Evolutionary conservation across 64 coral and sea anemone species (phyloP).

Genomic region (Stichodactyla helianthus): DNA sequence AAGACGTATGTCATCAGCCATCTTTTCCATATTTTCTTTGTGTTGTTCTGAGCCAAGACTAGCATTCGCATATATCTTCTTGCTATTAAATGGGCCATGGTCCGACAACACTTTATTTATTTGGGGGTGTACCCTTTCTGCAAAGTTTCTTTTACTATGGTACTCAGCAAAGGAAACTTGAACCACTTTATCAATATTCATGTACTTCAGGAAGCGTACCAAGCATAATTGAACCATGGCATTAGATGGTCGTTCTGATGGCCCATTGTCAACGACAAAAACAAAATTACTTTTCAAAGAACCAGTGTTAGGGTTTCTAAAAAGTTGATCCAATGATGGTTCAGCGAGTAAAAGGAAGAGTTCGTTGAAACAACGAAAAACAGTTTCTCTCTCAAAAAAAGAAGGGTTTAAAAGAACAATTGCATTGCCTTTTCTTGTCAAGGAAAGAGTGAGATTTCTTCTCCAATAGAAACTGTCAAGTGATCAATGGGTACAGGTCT

Average conservation of each 20-base stretch:
- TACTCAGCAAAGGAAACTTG: slow-evolving; percentile 41
- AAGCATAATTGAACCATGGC: slow-evolving; percentile 34
- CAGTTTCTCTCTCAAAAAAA: too few species aligned
- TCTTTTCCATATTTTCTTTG: slow-evolving; percentile 28
- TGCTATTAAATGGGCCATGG: slow-evolving; percentile 42
- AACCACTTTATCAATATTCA: slow-evolving; percentile 22
- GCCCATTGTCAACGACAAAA: slow-evolving; percentile 55
- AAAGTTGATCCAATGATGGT: slow-evolving; percentile 15
- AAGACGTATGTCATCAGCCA: not conserved
- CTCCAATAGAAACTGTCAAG: too few species aligned
- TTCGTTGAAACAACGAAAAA: slow-evolving; percentile 27
- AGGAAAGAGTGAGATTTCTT: too few species aligned
- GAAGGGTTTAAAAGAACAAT: too few species aligned
- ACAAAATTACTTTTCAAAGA: slow-evolving; percentile 8
- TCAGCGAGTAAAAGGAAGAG: slow-evolving; percentile 18
- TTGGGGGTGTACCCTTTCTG: slow-evolving; percentile 49
- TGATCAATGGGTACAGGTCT: too few species aligned
- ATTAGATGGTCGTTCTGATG: slow-evolving; percentile 43
- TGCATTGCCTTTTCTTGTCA: too few species aligned
- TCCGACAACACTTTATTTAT: slow-evolving; percentile 35
- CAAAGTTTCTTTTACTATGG: slow-evolving; percentile 50
- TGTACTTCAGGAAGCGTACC: slow-evolving; percentile 22
- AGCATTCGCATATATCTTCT: slow-evolving; percentile 2
- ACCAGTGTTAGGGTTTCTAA: slow-evolving; percentile 20
- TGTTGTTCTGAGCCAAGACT: slow-evolving; percentile 31